Percentiles rank a stretch among this genome's conserved stretches.
phyloP scores from a whole-genome alignment of 2,888 invertebrate genomes.

The Oscheius sp. region DNA sequence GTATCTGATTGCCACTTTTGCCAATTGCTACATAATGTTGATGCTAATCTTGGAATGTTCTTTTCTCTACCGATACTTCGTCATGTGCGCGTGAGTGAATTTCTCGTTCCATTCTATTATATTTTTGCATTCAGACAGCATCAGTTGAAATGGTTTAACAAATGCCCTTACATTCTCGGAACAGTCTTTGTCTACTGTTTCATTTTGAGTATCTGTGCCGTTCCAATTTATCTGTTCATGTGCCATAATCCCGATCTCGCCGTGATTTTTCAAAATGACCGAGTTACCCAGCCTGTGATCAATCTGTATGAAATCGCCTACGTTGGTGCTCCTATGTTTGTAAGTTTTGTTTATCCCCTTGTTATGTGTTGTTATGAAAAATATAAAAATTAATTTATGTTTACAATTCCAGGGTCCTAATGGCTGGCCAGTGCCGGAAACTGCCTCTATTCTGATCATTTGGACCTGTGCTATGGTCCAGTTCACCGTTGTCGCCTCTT shows the following conservation, averaged over 20 bases:
- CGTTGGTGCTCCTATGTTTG: slow-evolving; percentile 23
- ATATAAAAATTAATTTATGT: not conserved
- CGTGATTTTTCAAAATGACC: not conserved
- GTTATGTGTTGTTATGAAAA: no score
- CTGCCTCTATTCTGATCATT: not conserved
- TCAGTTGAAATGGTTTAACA: slow-evolving; percentile 1
- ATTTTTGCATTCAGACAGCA: no score
- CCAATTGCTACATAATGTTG: slow-evolving; percentile 20
- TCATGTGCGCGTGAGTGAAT: slow-evolving; percentile 29
- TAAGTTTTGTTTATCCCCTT: no score
- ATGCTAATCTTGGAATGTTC: slow-evolving; percentile 23
- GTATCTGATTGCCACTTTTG: slow-evolving; percentile 1
- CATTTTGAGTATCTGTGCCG: slow-evolving; percentile 2
- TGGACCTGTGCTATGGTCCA: slow-evolving; percentile 13
- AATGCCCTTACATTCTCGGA: not conserved
- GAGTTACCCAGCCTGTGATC: not conserved
- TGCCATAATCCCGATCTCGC: slow-evolving; percentile 2
- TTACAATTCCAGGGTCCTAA: not conserved
- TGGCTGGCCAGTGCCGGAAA: not conserved
- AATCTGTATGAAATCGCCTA: slow-evolving; percentile 3
- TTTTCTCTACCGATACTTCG: slow-evolving; percentile 29
- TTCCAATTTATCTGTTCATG: not conserved
- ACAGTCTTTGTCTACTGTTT: not conserved
- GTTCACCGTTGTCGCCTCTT: not conserved
- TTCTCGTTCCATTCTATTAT: no score